Evolutionary conservation across 2,888 invertebrate species (phyloP).

Genomic region (Eupithecia exiguata): DNA sequence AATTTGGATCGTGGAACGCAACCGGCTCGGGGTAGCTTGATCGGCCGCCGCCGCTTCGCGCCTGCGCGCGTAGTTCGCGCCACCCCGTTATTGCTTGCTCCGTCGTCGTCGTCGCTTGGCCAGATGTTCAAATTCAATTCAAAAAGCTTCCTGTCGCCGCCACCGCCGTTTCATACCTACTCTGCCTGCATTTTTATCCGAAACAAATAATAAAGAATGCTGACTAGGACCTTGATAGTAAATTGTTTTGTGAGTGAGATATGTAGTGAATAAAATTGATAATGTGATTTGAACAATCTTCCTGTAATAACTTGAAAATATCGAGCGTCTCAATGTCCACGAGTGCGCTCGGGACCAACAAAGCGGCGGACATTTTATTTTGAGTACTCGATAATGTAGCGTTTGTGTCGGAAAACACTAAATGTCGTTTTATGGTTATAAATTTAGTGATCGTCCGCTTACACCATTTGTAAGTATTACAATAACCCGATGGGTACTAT

Average conservation of each 20-base stretch:
- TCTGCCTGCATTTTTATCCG: conserved; percentile 72
- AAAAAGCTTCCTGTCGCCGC: conserved; percentile 77
- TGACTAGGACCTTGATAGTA: conserved; percentile 70
- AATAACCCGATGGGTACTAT: conserved; percentile 57
- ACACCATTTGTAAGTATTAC: conserved; percentile 82
- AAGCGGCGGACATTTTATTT: conserved; percentile 85
- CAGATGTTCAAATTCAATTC: conserved; percentile 75
- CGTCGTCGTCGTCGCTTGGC: conserved; percentile 56
- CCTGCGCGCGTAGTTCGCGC: conserved; percentile 84
- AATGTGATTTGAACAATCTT: conserved; percentile 72
- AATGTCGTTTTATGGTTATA: conserved; percentile 82
- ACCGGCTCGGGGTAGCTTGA: conserved; percentile 75
- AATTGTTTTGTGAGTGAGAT: conserved; percentile 71
- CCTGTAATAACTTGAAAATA: conserved; percentile 71
- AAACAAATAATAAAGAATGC: conserved; percentile 75
- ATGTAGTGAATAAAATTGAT: conserved; percentile 69
- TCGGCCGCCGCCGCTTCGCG: conserved; percentile 77
- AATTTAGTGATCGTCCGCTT: conserved; percentile 80
- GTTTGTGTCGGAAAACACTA: conserved; percentile 81
- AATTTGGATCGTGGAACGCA: conserved; percentile 67
- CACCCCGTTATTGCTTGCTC: conserved; percentile 72
- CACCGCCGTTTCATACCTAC: conserved; percentile 68
- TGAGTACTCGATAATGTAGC: conserved; percentile 84
- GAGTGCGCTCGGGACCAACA: conserved; percentile 84
- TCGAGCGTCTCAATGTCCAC: conserved; percentile 83